Evolutionary conservation across 2,797 vertebrate genomes (phyloP).

Genomic region (Uromys caudimaculatus): DNA sequence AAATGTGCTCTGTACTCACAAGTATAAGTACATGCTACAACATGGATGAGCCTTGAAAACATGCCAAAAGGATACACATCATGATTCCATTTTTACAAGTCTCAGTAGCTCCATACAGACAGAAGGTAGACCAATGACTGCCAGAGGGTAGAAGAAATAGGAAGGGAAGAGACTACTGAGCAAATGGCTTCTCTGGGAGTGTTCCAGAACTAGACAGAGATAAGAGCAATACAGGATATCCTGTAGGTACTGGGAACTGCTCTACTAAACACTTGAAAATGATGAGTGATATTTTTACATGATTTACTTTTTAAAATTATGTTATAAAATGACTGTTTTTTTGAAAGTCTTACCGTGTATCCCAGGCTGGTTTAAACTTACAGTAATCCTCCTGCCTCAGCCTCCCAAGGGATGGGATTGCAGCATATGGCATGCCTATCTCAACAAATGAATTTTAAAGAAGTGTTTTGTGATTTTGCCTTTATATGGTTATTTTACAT

Average conservation of each 20-base stretch:
- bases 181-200: not conserved
- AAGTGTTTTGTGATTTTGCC: not conserved
- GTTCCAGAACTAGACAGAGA: not conserved
- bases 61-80: not conserved
- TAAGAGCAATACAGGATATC: not conserved
- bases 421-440: not conserved
- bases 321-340: not conserved
- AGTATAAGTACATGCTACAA: not conserved
- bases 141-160: not conserved
- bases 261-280: not conserved
- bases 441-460: not conserved
- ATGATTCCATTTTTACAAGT: not conserved
- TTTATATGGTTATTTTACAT: conserved; percentile 19
- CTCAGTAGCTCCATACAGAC: not conserved
- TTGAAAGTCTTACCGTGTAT: not conserved
- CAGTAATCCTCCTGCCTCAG: not conserved
- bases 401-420: not conserved
- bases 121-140: not conserved
- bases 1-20: not conserved
- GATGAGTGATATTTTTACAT: not conserved
- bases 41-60: not conserved
- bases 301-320: not conserved
- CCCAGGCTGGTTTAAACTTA: not conserved
- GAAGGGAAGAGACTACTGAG: not conserved
- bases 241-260: not conserved